Conservation (phyloP, 2,113 vertebrate genomes). For the Etia nguti region DNA sequence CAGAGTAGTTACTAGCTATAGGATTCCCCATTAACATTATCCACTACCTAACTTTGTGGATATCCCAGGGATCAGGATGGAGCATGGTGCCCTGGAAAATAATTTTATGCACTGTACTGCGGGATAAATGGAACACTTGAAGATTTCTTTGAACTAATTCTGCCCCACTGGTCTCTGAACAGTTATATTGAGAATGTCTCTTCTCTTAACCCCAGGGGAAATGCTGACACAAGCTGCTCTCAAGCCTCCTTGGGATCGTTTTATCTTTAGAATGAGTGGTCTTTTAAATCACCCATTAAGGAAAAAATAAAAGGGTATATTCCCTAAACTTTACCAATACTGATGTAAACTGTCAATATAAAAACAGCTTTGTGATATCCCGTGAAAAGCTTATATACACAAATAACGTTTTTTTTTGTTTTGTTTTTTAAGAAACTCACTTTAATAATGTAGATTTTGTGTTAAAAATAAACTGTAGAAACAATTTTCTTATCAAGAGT, state of each 20-base stretch:
- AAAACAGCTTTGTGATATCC: background rate
- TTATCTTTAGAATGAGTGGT: background rate
- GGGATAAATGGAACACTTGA: background rate
- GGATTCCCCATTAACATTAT: background rate
- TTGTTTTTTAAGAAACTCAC: background rate
- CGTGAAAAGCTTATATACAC: background rate
- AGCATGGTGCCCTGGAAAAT: background rate
- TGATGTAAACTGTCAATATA: background rate
- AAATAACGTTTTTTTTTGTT: background rate
- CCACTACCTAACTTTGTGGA: background rate
- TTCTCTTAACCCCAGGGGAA: background rate
- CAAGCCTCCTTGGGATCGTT: background rate
- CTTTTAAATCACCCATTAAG: background rate
- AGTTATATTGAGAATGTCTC: background rate
- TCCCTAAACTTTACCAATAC: background rate
- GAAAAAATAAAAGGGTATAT: background rate
- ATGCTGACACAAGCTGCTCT: conserved; percentile 9
- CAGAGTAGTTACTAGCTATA: background rate
- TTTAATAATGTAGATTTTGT: background rate
- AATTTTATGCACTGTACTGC: background rate
- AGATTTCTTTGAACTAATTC: background rate
- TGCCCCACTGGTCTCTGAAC: background rate
- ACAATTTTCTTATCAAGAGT: background rate
- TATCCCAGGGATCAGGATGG: background rate
- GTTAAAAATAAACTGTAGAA: background rate